Evolutionary conservation across 2,797 vertebrate genomes (phyloP), one percentile per base, ranked within the genome.

Genomic region (Varecia variegata): DNA sequence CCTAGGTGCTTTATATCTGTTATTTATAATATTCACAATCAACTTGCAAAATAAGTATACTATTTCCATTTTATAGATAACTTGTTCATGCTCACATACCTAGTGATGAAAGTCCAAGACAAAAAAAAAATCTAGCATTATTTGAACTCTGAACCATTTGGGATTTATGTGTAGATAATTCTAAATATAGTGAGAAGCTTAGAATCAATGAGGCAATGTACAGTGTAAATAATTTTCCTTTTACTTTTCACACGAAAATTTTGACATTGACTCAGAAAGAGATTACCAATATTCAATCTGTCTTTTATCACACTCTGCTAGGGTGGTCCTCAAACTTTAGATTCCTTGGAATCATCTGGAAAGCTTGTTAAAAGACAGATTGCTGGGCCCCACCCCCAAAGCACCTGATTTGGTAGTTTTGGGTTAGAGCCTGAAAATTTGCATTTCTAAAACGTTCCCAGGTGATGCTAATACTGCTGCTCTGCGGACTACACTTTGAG

Each of bases 21-120:
- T 52, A 80, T 88, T 50, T 81, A 30, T 90, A 40, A 54, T 79
- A 77, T 81, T 92, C 77, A 91, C 38, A 58, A 47, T 87, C 38
- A 93, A 47, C 45, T 83, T 83, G 27, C 58, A 80, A 81, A 77
- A 52, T 20, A 54, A 38, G 32, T 81, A 35, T 52, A 50, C 71
- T 56, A 88, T 94, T 96, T 85, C 21, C 35, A 56, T 45, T 77
- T 81, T 93, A 92, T 5, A 93, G 71, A 73, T 87, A 14, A 52
- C 47, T 90, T 84, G 17, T 32, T 90, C 50, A 52, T 52, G 7
- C 20, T 38, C n/a, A 89, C 2, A 94, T 2, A 67, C 7, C 21
- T 71, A 54, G n/a, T 88, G 50, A 30, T 93, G 81, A 81, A 91
- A 88, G 40, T 35, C 35, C 35, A 81, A 95, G 52, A 45, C 32